Base-by-base conservation (phyloP, 30 jellyfish, hydroid and myxozoan species). In the Haliclystus octoradiatus region DNA sequence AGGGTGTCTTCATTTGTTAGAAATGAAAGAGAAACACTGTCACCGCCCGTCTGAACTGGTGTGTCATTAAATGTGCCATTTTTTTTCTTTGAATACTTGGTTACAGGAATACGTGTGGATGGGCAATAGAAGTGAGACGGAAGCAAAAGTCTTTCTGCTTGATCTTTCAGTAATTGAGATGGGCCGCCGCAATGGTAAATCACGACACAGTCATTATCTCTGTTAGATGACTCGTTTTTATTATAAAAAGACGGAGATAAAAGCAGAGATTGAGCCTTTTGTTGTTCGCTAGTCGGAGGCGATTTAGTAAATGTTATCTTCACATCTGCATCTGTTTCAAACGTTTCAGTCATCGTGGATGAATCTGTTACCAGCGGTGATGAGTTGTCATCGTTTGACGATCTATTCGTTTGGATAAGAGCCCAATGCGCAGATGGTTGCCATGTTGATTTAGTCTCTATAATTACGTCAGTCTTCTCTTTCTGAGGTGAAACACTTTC, bases 261-360 rank as follows among this genome's bases (percentile, higher is more conserved):
- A 68, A 32, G 88, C 28, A 89, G 50, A 2, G 92, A 82, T 15
- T 78, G 52, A 3, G 98, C 95, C 50, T 67, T 76, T 26, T 80
- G 81, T 25, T 84, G 85, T 31, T 81, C 85, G 33, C 91, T 87
- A 33, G 71, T 72, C 15, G 94, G 27, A 2, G 98, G 93, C 27
- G 75, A 73, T 57, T 34, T 71, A 14, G 72, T 95, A 66, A 26
- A 76, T 19, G 98, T 81, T 26, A 89, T 77, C 34, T 52, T 63
- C 9, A 81, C 63, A 9, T 88, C 65, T 26, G 61, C 82, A 35
- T 66, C 57, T 40, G 57, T 40, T 19, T 40, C 57, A 19, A 9
- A 9, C 9, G 57, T 40, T 19, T 40, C 57, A 5, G 57, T 40
- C 57, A 40, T 40, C 19, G 57, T 40, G 14, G 57, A 9, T 40